Percentiles rank a stretch among this genome's conserved stretches.
Evolutionary conservation across 1,140 invertebrate genomes (phyloP).

Genomic region (Cherax destructor): DNA sequence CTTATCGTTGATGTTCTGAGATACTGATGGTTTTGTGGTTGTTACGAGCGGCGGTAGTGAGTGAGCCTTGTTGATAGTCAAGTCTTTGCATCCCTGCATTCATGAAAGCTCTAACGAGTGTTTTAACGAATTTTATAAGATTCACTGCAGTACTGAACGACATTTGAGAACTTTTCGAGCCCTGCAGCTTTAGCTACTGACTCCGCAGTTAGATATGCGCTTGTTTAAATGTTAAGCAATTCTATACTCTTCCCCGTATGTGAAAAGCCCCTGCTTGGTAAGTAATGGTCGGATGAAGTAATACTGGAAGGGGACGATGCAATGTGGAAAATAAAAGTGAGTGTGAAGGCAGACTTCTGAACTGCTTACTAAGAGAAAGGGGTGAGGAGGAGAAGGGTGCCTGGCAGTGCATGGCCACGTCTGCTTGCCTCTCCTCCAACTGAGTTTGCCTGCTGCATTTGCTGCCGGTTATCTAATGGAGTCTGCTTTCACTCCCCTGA

Average conservation of each 20-base stretch:
- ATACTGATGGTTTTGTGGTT: too few species aligned
- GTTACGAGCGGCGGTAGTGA: too few species aligned
- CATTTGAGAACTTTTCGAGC: not conserved
- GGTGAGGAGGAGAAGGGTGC: not conserved
- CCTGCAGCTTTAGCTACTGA: not conserved
- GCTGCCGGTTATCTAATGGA: too few species aligned
- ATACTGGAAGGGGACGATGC: slow-evolving; percentile 3
- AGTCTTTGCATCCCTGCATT: not conserved
- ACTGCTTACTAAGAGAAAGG: slow-evolving; percentile 62
- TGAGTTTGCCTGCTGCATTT: not conserved
- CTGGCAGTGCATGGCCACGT: not conserved
- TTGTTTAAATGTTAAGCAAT: too few species aligned
- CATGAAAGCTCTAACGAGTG: slow-evolving; percentile 11
- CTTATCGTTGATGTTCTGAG: not conserved
- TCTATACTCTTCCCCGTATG: too few species aligned
- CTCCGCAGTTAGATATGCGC: too few species aligned
- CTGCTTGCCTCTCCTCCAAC: not conserved
- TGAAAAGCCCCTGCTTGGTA: too few species aligned
- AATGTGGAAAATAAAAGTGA: slow-evolving; percentile 26
- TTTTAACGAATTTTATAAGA: slow-evolving; percentile 22
- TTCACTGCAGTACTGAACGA: not conserved
- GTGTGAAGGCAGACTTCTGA: slow-evolving; percentile 21
- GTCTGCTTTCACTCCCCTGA: too few species aligned
- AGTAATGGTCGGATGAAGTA: too few species aligned
- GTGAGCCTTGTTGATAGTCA: not conserved